Conservation (phyloP, 1,140 invertebrate genomes). For the Rhysida immarginata region DNA sequence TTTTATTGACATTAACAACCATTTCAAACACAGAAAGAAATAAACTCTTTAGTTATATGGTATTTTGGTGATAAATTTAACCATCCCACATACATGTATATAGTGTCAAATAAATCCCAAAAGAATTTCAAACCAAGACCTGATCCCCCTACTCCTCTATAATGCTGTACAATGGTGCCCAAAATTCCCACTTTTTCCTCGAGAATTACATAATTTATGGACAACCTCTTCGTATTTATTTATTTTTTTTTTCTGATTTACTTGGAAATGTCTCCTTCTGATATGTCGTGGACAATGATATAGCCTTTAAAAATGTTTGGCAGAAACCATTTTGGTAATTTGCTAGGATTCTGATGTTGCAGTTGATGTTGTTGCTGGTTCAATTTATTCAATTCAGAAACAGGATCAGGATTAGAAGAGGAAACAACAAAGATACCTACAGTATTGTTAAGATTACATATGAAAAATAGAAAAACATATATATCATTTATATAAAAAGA, state of each 20-base stretch:
- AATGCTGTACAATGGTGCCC: too few relatives aligned
- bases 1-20: too few relatives aligned
- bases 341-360: constrained; percentile 52
- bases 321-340: constrained; percentile 81
- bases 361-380: constrained; percentile 61
- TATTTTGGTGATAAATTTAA: too few relatives aligned
- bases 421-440: constrained; percentile 54
- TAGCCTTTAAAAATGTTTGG: constrained; percentile 72
- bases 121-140: too few relatives aligned
- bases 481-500: too few relatives aligned
- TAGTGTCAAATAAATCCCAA: too few relatives aligned
- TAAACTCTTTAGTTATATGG: neutral
- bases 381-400: constrained; percentile 58
- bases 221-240: neutral
- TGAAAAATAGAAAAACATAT: too few relatives aligned
- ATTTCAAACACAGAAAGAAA: neutral
- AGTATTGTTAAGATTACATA: too few relatives aligned
- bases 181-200: too few relatives aligned
- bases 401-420: constrained; percentile 58
- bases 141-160: too few relatives aligned
- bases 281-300: constrained; percentile 72
- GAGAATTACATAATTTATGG: too few relatives aligned
- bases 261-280: constrained; percentile 44
- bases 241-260: constrained; percentile 25
- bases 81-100: too few relatives aligned